Percentiles rank a stretch among this genome's conserved stretches.
These are phyloP conservation scores for Alexandromys fortis DNA, from an alignment of 2,113 vertebrate species.

Conservation along the genomic window DNA sequence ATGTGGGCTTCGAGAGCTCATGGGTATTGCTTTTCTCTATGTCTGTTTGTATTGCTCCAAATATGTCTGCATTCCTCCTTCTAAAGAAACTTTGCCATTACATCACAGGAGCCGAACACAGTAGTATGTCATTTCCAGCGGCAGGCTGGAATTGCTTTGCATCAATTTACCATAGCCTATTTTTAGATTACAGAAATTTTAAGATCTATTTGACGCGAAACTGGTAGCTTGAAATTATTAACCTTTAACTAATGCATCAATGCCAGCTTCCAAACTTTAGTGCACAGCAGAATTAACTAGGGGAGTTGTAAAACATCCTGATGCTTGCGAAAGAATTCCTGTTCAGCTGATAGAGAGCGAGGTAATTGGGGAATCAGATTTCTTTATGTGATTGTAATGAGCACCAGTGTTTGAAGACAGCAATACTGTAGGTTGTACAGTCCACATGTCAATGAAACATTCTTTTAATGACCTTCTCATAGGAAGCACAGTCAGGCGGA, in stretches of 20 bases:
- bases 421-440: not conserved
- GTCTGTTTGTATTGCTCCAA: not conserved
- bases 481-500: not conserved
- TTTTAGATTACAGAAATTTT: slow-evolving; percentile 17
- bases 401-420: not conserved
- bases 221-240: not conserved
- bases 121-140: not conserved
- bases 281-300: not conserved
- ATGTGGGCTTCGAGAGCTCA: not conserved
- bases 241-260: not conserved
- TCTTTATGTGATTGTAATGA: not conserved
- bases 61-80: not conserved
- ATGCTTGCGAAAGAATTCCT: not conserved
- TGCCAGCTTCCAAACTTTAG: not conserved
- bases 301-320: not conserved
- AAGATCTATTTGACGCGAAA: not conserved
- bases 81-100: not conserved
- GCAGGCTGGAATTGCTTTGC: not conserved
- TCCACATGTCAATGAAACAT: not conserved
- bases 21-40: not conserved
- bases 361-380: not conserved
- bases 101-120: not conserved
- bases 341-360: not conserved
- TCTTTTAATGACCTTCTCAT: not conserved
- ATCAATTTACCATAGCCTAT: not conserved